A percentile compares a stretch with the other conserved stretches of the same genome.
These are phyloP conservation scores for Eptesicus fuscus DNA, from an alignment of 2,113 vertebrate species.

Conservation along the genomic window DNA sequence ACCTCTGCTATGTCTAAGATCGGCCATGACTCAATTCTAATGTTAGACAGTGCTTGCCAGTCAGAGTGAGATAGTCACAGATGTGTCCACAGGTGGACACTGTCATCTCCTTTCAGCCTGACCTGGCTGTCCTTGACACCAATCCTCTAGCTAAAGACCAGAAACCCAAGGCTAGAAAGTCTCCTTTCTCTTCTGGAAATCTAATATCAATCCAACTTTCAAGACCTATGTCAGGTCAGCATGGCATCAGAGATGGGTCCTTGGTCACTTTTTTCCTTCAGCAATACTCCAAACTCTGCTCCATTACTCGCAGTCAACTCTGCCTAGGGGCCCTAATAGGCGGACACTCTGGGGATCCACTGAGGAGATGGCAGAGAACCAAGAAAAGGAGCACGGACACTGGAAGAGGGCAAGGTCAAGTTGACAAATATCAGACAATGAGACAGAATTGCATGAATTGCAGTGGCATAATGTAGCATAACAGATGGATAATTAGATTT, in stretches of 20 bases:
- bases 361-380: conserved; percentile 30
- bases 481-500: conserved; percentile 82
- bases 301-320: not conserved
- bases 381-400: not conserved
- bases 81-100: not conserved
- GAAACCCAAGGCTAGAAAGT: not conserved
- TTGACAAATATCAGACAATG: conserved; percentile 7
- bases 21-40: not conserved
- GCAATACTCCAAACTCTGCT: not conserved
- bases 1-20: not conserved
- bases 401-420: conserved; percentile 51
- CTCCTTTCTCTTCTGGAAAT: conserved; percentile 18
- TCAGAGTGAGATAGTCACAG: not conserved
- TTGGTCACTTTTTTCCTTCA: not conserved
- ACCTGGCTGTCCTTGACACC: not conserved
- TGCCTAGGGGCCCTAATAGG: not conserved
- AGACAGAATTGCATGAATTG: conserved; percentile 48
- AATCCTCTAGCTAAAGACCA: not conserved
- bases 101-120: not conserved
- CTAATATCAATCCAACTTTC: not conserved
- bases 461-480: conserved; percentile 62
- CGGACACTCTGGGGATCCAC: not conserved
- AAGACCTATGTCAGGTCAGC: not conserved
- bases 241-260: not conserved
- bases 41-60: not conserved